These are phyloP conservation scores for Chymomyza procnemis DNA, from an alignment of 2,888 invertebrate species.

Conservation along the genomic window DNA sequence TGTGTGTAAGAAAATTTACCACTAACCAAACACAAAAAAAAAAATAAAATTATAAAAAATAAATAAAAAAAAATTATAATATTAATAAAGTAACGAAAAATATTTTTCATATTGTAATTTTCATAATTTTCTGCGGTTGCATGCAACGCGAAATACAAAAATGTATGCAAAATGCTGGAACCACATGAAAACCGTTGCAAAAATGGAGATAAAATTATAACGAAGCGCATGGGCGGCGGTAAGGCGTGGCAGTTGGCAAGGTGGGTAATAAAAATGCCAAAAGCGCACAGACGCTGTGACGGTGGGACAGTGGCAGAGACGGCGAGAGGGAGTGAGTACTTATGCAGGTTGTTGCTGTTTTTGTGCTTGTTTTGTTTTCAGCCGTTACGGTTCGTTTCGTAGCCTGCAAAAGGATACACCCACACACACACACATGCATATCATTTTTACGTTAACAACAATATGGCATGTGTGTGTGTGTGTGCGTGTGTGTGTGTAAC, in stretches of 20 bases:
- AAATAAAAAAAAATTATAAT: slow-evolving; percentile 16
- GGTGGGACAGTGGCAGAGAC: not conserved
- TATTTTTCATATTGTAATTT: slow-evolving; percentile 47
- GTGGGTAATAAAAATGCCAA: slow-evolving; percentile 56
- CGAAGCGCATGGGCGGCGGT: not conserved
- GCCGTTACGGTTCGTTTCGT: not conserved
- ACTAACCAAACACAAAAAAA: no score
- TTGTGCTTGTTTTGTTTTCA: not conserved
- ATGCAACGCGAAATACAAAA: slow-evolving; percentile 10
- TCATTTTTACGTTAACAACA: not conserved
- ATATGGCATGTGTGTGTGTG: not conserved
- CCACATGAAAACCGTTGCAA: slow-evolving; percentile 36
- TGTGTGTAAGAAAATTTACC: no score
- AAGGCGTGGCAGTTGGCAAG: not conserved
- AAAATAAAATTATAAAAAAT: no score
- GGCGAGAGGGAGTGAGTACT: not conserved
- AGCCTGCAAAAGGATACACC: slow-evolving; percentile 18
- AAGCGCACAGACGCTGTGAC: slow-evolving; percentile 31
- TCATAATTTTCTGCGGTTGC: slow-evolving; percentile 53
- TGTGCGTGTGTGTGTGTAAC: slow-evolving; percentile 29
- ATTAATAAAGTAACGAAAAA: slow-evolving; percentile 49
- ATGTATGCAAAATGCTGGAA: not conserved
- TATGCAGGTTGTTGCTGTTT: not conserved
- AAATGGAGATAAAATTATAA: slow-evolving; percentile 24
- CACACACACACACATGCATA: not conserved